Conservation (phyloP, 2,113 vertebrate genomes). For the Aegypius monachus region DNA sequence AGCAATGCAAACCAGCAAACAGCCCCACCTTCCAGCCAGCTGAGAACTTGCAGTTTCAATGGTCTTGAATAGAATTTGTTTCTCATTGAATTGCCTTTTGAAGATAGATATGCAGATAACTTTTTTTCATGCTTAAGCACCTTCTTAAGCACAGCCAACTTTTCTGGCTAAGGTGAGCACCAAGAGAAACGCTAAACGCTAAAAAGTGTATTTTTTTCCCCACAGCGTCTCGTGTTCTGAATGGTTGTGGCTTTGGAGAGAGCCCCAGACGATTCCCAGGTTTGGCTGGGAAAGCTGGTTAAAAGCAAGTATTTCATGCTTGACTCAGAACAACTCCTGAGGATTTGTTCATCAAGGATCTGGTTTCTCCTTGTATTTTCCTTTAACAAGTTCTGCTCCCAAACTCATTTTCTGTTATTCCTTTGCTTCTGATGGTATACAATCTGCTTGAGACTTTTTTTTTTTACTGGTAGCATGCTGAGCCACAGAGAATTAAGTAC, state of each 20-base stretch:
- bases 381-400: neutral
- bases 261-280: neutral
- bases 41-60: neutral
- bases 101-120: neutral
- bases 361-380: neutral
- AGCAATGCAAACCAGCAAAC: neutral
- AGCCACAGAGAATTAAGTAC: neutral
- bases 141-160: neutral
- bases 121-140: neutral
- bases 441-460: neutral
- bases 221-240: neutral
- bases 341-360: neutral
- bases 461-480: neutral
- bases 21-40: neutral
- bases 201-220: neutral
- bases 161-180: neutral
- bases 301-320: neutral
- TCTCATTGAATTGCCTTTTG: neutral
- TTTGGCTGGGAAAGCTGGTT: neutral
- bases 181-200: neutral
- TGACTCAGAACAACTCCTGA: neutral
- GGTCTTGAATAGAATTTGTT: neutral
- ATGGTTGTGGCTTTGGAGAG: neutral
- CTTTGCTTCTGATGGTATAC: neutral
- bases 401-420: neutral